Base-by-base conservation (phyloP, 2,113 vertebrate species). In the Chitala chitala region DNA sequence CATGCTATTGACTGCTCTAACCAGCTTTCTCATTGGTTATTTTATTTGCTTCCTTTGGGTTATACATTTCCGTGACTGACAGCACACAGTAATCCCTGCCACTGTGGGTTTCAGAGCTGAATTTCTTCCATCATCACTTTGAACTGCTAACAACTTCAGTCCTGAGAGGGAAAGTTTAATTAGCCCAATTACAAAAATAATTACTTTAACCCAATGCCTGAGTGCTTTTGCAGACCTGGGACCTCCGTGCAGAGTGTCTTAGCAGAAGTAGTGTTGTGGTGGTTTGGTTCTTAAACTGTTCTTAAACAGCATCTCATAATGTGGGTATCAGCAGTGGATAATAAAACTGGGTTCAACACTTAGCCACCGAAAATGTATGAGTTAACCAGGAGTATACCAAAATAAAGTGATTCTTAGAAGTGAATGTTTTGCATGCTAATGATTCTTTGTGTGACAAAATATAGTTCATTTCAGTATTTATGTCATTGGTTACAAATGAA, bases 81-180 rank as follows among this genome's bases (percentile, higher is more conserved):
- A 63, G 8, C 59, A n/a, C 59, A 33, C 59, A n/a, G 59, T 63
- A 63, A 38, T 63, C 59, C 59, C 33, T n/a, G 17, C 51, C 51
- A 54, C 20, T n/a, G 51, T n/a, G n/a, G n/a, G n/a, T n/a, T n/a
- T n/a, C n/a, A n/a, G n/a, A n/a, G 2, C 51, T 54, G 3, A 17
- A 7, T n/a, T 54, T 54, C 15, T 54, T n/a, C 20, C 20, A n/a
- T 53, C 51, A 1, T n/a, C 13, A 36, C 5, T 61, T 61, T 61
- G 58, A 36, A 26, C 31, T 61, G 15, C 26, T 61, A 36, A 61
- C 10, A 36, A 33, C 15, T 17, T 17, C 58, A 0, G 15, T 38
- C 58, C 29, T 26, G 29, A 61, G 6, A 38, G 17, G 10, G 59
- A 63, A 63, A 33, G 59, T 38, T 1, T 36, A 38, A 63, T n/a